Evolutionary conservation across 2,113 vertebrate genomes (phyloP).

Genomic region (Trinectes maculatus): DNA sequence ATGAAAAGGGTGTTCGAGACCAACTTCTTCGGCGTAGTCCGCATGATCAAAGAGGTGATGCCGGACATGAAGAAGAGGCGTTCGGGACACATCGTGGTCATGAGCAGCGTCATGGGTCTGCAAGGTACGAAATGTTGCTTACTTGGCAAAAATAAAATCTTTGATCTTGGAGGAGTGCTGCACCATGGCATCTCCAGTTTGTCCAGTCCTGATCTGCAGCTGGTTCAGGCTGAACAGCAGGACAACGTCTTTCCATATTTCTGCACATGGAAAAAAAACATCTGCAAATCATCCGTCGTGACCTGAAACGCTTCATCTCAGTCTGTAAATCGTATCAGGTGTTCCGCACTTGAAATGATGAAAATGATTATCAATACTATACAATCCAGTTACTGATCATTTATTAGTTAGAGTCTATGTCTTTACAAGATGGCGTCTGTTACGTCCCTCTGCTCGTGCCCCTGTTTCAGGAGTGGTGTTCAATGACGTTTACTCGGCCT

Average conservation of each 20-base stretch:
- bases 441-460: slow-evolving; percentile 13
- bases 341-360: no score
- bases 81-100: slow-evolving; percentile 90
- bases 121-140: slow-evolving; percentile 76
- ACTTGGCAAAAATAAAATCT: no score
- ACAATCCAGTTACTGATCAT: no score
- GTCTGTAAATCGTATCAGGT: no score
- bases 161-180: no score
- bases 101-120: slow-evolving; percentile 91
- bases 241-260: not conserved
- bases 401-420: no score
- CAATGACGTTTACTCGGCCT: slow-evolving; percentile 93
- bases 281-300: not conserved
- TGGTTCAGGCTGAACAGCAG: not conserved
- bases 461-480: slow-evolving; percentile 87
- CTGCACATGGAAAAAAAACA: not conserved
- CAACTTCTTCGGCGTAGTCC: slow-evolving; percentile 91
- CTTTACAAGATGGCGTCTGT: not conserved
- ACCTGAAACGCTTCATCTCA: not conserved
- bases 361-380: no score
- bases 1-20: slow-evolving; percentile 92
- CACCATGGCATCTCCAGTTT: not conserved
- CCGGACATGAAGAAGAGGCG: slow-evolving; percentile 89
- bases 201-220: not conserved
- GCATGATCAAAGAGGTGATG: slow-evolving; percentile 92